phyloP scores from a whole-genome alignment of 2,797 vertebrate genomes.

The Brachyalestes nurse region DNA sequence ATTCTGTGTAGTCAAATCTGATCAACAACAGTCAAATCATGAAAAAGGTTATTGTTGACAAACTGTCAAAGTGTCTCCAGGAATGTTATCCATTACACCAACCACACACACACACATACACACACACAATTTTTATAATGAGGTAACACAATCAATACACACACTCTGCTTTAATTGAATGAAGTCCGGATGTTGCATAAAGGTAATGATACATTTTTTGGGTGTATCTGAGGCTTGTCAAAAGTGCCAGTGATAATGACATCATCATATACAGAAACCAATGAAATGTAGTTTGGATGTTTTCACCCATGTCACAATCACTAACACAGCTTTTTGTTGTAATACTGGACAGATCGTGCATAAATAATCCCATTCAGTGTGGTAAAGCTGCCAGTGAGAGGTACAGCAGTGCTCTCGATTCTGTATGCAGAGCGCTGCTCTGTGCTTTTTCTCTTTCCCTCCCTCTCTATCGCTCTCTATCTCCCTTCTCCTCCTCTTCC shows the following conservation, averaged over 20 bases:
- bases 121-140: background rate
- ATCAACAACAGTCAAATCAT: background rate
- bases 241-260: background rate
- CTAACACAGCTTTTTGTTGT: background rate
- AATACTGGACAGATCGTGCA: background rate
- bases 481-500: conserved; percentile 40
- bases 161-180: no score
- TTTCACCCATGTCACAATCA: background rate
- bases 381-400: conserved; percentile 13
- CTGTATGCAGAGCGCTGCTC: conserved; percentile 29
- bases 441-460: conserved; percentile 39
- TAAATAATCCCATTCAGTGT: conserved; percentile 13
- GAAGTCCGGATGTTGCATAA: no score
- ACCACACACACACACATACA: no score
- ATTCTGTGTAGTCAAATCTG: background rate
- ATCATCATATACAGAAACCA: background rate
- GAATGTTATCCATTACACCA: no score
- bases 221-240: background rate
- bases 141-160: background rate
- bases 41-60: background rate
- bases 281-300: background rate
- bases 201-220: background rate
- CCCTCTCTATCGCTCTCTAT: conserved; percentile 34
- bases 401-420: conserved; percentile 20
- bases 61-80: background rate